phyloP scores from a whole-genome alignment of 1,140 invertebrate species.

The Dendroctonus ponderosae region DNA sequence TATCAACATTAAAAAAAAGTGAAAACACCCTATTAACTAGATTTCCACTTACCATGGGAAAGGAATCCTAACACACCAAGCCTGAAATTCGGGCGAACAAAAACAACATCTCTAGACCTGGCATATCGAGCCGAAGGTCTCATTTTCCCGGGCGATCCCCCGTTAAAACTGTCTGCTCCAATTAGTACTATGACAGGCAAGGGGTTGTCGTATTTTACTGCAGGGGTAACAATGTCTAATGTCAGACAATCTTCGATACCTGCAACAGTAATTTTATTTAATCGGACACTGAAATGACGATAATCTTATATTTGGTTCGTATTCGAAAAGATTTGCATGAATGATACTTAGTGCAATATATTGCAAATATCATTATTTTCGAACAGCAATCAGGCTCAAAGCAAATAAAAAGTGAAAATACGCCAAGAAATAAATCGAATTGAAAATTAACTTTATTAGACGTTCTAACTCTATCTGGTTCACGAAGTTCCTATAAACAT shows the following conservation, averaged over 20 bases:
- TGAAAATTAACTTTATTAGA: too few relatives aligned
- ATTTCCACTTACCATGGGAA: slow-evolving; percentile 47
- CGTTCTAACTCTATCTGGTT: too few relatives aligned
- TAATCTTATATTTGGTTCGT: not conserved
- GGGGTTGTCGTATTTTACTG: slow-evolving; percentile 69
- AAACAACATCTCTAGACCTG: slow-evolving; percentile 73
- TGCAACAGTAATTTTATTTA: slow-evolving; percentile 1
- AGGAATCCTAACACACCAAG: slow-evolving; percentile 78
- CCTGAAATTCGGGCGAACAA: slow-evolving; percentile 79
- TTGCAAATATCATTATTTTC: too few relatives aligned
- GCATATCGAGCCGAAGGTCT: slow-evolving; percentile 51
- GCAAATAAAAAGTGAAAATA: too few relatives aligned
- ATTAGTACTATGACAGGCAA: slow-evolving; percentile 80
- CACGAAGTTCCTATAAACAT: too few relatives aligned
- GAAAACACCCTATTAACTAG: too few relatives aligned
- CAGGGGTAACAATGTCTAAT: slow-evolving; percentile 73
- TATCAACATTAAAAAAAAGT: too few relatives aligned
- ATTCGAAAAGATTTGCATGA: too few relatives aligned
- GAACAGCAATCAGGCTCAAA: too few relatives aligned
- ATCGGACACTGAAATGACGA: not conserved
- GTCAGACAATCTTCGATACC: slow-evolving; percentile 74
- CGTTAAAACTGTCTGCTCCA: slow-evolving; percentile 72
- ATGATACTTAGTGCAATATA: too few relatives aligned
- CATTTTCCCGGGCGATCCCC: slow-evolving; percentile 64
- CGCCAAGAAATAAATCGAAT: too few relatives aligned